Conservation (phyloP, 2,113 vertebrate species). For the Bufo bufo region DNA sequence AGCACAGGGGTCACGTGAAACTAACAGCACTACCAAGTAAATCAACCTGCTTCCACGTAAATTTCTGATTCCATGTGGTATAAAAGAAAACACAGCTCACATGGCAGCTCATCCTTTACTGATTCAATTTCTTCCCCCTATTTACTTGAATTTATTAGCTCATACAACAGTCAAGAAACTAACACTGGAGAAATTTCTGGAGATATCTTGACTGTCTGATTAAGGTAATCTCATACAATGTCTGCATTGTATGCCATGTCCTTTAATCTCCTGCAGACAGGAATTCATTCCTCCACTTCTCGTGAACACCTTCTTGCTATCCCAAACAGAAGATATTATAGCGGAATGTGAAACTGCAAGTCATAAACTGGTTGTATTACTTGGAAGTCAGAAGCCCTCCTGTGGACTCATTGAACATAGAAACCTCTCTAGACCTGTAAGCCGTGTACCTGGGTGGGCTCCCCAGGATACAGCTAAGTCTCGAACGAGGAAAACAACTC, state of each 20-base stretch:
- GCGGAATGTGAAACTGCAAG: not conserved
- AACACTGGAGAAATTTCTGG: not conserved
- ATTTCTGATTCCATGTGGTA: not conserved
- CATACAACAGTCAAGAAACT: not conserved
- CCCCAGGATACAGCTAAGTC: no score
- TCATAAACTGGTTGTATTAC: no score
- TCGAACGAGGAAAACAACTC: no score
- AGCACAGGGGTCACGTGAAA: not conserved
- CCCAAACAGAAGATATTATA: not conserved
- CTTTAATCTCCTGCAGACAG: not conserved
- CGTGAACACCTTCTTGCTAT: not conserved
- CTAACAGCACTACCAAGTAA: not conserved
- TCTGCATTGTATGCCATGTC: not conserved
- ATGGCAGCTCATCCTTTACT: not conserved
- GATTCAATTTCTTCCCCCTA: not conserved
- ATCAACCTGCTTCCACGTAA: not conserved
- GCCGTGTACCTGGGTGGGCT: no score
- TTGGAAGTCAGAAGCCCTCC: no score
- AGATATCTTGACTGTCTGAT: not conserved
- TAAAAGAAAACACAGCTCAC: not conserved
- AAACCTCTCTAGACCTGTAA: no score
- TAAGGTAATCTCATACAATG: not conserved
- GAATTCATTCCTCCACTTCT: not conserved
- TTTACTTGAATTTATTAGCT: not conserved
- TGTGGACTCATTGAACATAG: no score